Evolutionary conservation across 1,140 invertebrate genomes (phyloP).

Genomic region (Trachelipus rathkii): DNA sequence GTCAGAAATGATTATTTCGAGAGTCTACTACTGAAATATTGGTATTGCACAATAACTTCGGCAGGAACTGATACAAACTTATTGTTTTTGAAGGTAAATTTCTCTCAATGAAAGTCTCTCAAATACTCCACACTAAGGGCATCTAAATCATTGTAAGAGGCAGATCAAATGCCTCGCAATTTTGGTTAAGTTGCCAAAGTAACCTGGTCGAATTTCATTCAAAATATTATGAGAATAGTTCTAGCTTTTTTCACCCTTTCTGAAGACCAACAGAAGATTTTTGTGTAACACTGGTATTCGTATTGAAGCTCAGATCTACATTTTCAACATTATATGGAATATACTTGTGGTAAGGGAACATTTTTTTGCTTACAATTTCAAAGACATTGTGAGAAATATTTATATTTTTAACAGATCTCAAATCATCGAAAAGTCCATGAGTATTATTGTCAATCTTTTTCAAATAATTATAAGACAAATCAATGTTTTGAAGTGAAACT

Average conservation of each 20-base stretch:
- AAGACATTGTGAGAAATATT: constrained; percentile 81
- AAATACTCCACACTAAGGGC: constrained; percentile 61
- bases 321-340: constrained; percentile 75
- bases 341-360: constrained; percentile 77
- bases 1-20: constrained; percentile 61
- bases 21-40: constrained; percentile 57
- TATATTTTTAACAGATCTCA: constrained; percentile 57
- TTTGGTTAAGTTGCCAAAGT: constrained; percentile 71
- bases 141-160: constrained; percentile 68
- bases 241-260: constrained; percentile 63
- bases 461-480: constrained; percentile 71
- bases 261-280: constrained; percentile 71
- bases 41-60: constrained; percentile 53
- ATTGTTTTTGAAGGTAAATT: constrained; percentile 66
- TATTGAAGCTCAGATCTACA: constrained; percentile 79
- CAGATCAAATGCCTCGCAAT: constrained; percentile 67
- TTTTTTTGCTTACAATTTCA: constrained; percentile 74
- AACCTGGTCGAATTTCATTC: constrained; percentile 73
- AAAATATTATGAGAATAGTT: constrained; percentile 77
- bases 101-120: constrained; percentile 57
- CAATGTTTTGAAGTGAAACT: constrained; percentile 62
- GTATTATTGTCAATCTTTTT: constrained; percentile 83
- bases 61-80: constrained; percentile 61
- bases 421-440: constrained; percentile 76
- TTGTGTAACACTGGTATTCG: constrained; percentile 74